Evolutionary conservation across 2,113 vertebrate species (phyloP), one percentile per base, ranked within the genome.

Genomic region (Parotia lawesii): DNA sequence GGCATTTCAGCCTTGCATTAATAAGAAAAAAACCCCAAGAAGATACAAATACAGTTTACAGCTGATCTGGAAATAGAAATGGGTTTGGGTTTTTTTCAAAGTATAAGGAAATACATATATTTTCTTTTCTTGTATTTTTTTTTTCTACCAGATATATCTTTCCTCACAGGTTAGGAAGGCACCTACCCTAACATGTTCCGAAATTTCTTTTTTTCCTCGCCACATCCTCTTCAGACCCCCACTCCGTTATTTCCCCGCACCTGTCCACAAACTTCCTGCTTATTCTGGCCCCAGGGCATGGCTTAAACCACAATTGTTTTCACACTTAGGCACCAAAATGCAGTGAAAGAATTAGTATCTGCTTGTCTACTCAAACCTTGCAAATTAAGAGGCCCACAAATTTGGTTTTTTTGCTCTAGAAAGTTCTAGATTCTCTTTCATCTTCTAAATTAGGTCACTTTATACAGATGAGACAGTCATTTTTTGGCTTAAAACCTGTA

Each of bases 221-320:
- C 16, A 7, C 0, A 1, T 45, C 25, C 14, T 7, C 10, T 37
- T 69, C 45, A 56, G 11, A 65, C 2, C 7, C 1, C 13, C 16
- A 25, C 6, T 70, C 18, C 15, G 9, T 15, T 61, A 37, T 51
- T 42, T 70, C 7, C 20, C 29, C 12, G 6, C 12, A 54, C 33
- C 50, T 33, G 14, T 4, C 14, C 47, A 71, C 31, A 66, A 73
- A 74, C 8, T 35, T 70, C 24, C 20, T 50, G 12, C 17, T 81
- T 77, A 42, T 54, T 72, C 58, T 50, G 40, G 19, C 24, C 23
- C 12, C 0, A 86, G 45, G 27, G 50, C 3, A 24, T 6, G 12
- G 17, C 5, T 48, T 75, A 73, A 86, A 58, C 24, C 10, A 5
- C 28, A 74, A 44, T 5, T 53, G 9, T 66, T 89, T 48, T 51